These are phyloP conservation scores for Ovis canadensis DNA, from an alignment of 2,113 vertebrate genomes.

Conservation along the genomic window DNA sequence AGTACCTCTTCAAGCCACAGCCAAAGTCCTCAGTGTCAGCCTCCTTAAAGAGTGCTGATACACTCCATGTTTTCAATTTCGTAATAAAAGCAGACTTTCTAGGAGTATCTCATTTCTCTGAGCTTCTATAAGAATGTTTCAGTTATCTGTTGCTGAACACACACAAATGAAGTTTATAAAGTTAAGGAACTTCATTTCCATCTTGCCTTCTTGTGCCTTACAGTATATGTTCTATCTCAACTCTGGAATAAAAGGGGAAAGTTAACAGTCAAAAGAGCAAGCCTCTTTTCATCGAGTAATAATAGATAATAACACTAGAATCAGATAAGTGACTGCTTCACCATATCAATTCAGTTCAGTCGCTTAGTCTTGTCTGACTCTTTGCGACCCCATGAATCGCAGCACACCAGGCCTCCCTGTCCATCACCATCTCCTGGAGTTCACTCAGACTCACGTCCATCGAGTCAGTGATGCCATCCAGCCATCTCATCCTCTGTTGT, in stretches of 20 bases:
- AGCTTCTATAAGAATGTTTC: neutral
- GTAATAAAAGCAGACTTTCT: neutral
- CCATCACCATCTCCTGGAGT: too few relatives aligned
- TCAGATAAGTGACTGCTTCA: neutral
- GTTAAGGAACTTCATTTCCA: neutral
- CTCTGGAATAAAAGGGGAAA: neutral
- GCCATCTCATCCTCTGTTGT: too few relatives aligned
- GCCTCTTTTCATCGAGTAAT: neutral
- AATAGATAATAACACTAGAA: neutral
- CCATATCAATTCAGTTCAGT: too few relatives aligned
- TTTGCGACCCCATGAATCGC: too few relatives aligned
- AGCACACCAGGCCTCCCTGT: too few relatives aligned
- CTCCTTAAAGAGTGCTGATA: neutral
- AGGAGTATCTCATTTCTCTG: neutral
- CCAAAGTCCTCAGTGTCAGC: neutral
- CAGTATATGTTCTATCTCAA: neutral
- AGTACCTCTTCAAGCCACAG: neutral
- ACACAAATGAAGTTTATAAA: neutral
- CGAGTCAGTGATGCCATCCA: too few relatives aligned
- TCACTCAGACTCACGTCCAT: too few relatives aligned
- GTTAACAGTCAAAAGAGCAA: neutral
- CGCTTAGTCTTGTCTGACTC: accelerated
- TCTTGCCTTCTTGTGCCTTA: neutral
- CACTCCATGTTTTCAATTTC: neutral
- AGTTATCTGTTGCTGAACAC: neutral